phyloP scores from a whole-genome alignment of 2,797 vertebrate species.

The Mormyrops attenuatus region DNA sequence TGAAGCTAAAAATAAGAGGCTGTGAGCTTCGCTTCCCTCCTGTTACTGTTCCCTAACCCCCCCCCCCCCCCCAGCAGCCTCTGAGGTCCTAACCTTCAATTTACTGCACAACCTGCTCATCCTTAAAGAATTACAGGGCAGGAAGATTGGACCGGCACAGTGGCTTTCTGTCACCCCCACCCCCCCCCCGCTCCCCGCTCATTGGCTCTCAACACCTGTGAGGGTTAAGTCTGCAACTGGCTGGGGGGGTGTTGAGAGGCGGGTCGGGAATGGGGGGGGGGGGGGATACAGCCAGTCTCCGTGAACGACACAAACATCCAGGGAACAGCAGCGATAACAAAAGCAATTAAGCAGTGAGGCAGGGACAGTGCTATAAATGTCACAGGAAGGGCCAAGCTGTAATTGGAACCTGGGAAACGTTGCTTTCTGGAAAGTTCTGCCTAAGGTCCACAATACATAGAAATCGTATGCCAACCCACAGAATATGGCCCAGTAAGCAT shows the following conservation, averaged over 20 bases:
- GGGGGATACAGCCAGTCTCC: not conserved
- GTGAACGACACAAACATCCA: not conserved
- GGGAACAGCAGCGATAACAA: not conserved
- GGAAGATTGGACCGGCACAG: slow-evolving; percentile 54
- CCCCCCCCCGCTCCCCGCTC: slow-evolving; percentile 33
- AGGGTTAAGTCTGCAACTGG: not conserved
- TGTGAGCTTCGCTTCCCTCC: slow-evolving; percentile 5
- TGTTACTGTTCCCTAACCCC: not conserved
- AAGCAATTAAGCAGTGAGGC: slow-evolving; percentile 6
- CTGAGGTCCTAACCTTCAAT: slow-evolving; percentile 47
- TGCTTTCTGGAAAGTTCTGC: not conserved
- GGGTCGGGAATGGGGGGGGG: not conserved
- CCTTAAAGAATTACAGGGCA: slow-evolving; percentile 74
- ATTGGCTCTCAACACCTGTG: slow-evolving; percentile 24
- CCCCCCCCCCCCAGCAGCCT: slow-evolving; percentile 12
- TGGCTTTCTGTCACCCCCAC: slow-evolving; percentile 48
- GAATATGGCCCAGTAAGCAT: not conserved
- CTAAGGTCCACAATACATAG: not conserved
- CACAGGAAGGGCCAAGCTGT: not conserved
- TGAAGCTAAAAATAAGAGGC: slow-evolving; percentile 35
- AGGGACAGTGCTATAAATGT: not conserved
- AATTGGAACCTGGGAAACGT: not conserved
- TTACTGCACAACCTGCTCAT: slow-evolving; percentile 74
- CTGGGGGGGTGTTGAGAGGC: not conserved
- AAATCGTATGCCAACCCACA: not conserved